A percentile compares a stretch with the other conserved stretches of the same genome.
phyloP scores from a whole-genome alignment of 2,113 vertebrate genomes.

The Pelmatolapia mariae region DNA sequence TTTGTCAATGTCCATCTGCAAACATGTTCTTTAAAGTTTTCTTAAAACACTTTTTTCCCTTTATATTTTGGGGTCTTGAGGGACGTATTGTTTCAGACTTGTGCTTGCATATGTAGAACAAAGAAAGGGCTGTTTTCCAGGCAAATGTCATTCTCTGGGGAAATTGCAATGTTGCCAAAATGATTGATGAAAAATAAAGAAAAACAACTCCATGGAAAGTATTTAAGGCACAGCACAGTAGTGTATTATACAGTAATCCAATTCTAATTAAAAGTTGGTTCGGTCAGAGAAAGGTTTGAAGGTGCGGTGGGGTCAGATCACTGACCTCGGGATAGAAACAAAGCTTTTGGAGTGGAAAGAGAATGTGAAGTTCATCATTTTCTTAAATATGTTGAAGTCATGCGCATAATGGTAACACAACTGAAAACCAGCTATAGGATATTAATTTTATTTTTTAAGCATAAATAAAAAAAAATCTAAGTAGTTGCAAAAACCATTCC shows the following conservation, averaged over 20 bases:
- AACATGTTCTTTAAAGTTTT: background rate
- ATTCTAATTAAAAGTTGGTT: conserved; percentile 36
- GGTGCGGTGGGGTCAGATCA: background rate
- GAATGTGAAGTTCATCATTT: background rate
- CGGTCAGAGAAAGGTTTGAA: background rate
- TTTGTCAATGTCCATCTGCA: background rate
- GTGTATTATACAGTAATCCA: conserved; percentile 4
- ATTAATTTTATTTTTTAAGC: background rate
- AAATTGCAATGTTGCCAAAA: background rate
- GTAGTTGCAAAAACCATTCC: background rate
- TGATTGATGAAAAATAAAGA: conserved; percentile 33
- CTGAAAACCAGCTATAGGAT: background rate
- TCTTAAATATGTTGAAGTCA: background rate
- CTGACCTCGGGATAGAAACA: background rate
- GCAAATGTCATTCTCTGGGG: background rate
- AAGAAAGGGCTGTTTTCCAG: background rate
- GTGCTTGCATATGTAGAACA: background rate
- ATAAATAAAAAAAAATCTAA: background rate
- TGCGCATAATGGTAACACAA: background rate
- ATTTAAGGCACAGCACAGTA: background rate
- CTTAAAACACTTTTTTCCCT: background rate
- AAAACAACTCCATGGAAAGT: background rate
- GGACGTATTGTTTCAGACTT: background rate
- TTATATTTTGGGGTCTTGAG: background rate
- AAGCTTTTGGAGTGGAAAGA: background rate